phyloP scores from a whole-genome alignment of 2,113 vertebrate genomes.

The Aphelocoma coerulescens region DNA sequence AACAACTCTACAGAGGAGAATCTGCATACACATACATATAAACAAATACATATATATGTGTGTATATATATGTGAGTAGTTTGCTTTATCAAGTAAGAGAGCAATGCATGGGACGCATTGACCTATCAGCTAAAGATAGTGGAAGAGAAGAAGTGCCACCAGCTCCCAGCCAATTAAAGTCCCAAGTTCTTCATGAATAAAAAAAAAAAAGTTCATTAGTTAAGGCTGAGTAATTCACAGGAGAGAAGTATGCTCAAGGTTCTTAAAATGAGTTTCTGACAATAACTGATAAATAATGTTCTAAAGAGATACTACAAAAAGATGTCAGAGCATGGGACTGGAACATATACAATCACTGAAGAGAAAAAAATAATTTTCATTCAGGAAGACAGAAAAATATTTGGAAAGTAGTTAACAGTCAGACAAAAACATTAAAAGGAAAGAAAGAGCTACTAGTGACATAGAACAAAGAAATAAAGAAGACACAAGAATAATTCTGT shows the following conservation, averaged over 20 bases:
- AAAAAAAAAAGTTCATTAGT: background rate
- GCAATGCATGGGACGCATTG: background rate
- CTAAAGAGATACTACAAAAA: background rate
- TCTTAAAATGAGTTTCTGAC: background rate
- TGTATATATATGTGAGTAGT: background rate
- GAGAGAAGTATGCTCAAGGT: background rate
- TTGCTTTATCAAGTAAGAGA: background rate
- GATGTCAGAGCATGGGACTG: background rate
- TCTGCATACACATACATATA: background rate
- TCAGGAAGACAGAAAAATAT: background rate
- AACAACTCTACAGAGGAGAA: background rate
- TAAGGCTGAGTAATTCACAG: background rate
- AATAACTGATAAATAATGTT: background rate
- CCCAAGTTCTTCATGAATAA: background rate
- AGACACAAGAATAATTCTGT: background rate
- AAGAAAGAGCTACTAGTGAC: background rate
- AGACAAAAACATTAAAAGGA: background rate
- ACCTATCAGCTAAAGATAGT: background rate
- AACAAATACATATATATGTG: background rate
- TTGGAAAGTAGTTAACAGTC: background rate
- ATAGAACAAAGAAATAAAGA: background rate
- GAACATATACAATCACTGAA: background rate
- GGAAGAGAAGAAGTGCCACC: background rate
- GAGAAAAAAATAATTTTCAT: background rate
- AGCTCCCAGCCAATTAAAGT: background rate